Base-by-base conservation (phyloP, 2,113 vertebrate genomes). In the Podocnemis expansa region DNA sequence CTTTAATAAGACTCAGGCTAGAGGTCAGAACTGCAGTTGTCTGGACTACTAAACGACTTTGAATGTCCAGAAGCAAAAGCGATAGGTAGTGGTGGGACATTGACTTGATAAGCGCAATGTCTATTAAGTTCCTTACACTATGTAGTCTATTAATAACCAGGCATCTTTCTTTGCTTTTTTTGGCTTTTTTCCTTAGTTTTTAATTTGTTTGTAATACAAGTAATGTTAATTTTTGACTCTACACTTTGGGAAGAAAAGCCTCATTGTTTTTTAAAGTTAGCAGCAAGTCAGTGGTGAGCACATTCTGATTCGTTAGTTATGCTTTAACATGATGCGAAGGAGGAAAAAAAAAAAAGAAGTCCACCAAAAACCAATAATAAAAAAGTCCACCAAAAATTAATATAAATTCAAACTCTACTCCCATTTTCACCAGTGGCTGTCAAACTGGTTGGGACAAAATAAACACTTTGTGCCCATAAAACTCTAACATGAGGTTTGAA, bases 301-400 rank as follows among this genome's bases (percentile, higher is more conserved):
- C 13, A 45, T 78, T 34, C 1, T 16, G 60, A 25, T 73, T 70
- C 54, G 60, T 60, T 73, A 80, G 9, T 34, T 55, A 13, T 58
- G 17, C 90, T 49, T 38, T 41, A 34, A 55, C 6, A 43, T 60
- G 85, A 79, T 76, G 56, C 5, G 27, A 41, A 56, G 19, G 38
- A 86, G 38, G 19, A 0, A 0, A 1, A 14, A 7, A n/a, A 7
- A 14, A 52, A 19, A 4, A 6, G 47, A 47, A n/a, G n/a, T n/a
- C n/a, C n/a, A n/a, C n/a, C n/a, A n/a, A n/a, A n/a, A n/a, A n/a
- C n/a, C n/a, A n/a, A n/a, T n/a, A n/a, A n/a, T n/a, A n/a, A n/a
- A n/a, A n/a, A n/a, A n/a, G n/a, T n/a, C n/a, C n/a, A n/a, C n/a
- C n/a, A n/a, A 49, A 12, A 19, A 10, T 9, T 49, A 82, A 41